Evolutionary conservation across 2,888 invertebrate genomes (phyloP).

Genomic region (Agonopterix alstromeriana): DNA sequence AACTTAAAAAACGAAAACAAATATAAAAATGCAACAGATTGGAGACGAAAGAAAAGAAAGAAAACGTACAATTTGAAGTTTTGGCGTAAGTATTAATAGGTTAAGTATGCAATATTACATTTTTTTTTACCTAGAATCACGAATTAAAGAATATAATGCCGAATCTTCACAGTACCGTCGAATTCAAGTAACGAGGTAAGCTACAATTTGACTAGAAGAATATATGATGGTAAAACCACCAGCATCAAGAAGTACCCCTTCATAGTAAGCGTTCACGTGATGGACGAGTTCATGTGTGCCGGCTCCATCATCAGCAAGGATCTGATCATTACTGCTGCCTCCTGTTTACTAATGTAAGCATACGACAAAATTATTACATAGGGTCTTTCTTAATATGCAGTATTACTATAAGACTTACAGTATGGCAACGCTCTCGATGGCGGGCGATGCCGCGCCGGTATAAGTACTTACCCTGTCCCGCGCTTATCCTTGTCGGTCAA

Average conservation of each 20-base stretch:
- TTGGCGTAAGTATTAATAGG: too few species aligned
- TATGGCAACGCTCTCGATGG: too few species aligned
- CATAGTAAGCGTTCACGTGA: slow-evolving; percentile 27
- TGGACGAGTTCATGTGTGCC: slow-evolving; percentile 24
- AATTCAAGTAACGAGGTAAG: neutral
- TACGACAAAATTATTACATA: neutral
- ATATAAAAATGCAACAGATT: too few species aligned
- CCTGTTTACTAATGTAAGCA: slow-evolving; percentile 36
- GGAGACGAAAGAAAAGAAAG: too few species aligned
- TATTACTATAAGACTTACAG: too few species aligned
- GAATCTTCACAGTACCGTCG: slow-evolving; percentile 5
- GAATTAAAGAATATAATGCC: neutral
- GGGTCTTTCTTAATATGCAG: neutral
- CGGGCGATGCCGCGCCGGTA: too few species aligned
- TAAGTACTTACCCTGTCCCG: too few species aligned
- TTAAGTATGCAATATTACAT: too few species aligned
- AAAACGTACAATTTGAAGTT: too few species aligned
- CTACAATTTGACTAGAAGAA: slow-evolving; percentile 16
- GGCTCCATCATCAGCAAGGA: slow-evolving; percentile 31
- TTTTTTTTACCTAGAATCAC: neutral
- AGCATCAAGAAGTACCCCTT: slow-evolving; percentile 25
- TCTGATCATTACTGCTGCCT: slow-evolving; percentile 35
- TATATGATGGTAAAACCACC: slow-evolving; percentile 19
- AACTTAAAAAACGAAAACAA: too few species aligned
- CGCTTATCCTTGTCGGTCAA: too few species aligned